Evolutionary conservation across 1,140 invertebrate species (phyloP), one percentile per base, ranked within the genome.

Genomic region (Diabrotica virgifera): DNA sequence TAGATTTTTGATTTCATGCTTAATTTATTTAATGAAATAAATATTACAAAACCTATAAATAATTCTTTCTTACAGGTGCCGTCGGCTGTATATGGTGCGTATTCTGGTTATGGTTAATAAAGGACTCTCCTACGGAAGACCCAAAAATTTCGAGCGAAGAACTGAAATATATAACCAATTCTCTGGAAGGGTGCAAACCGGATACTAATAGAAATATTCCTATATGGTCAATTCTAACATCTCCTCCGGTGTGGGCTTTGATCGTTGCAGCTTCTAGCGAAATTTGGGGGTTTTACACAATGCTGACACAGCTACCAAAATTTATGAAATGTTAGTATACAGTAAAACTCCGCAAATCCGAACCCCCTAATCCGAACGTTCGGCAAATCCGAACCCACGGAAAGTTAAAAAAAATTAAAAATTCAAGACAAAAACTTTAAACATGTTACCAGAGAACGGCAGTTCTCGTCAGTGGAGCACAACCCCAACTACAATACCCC

Each of bases 261-360:
- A 84, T 92, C 53, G 76, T 93, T 0, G 86, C 85, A 0, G 91
- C 96, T 73, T 90, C 91, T 75, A 87, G 90, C 0, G 90, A 95
- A 72, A 93, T 92, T 74, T 97, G 94, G 94, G 94, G 93, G 0
- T 94, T 92, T 73, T 96, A 94, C 81, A 95, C 91, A 5, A 83
- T 97, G 54, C 82, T 97, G 55, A 94, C 92, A 0, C 87, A 94
- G 77, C 87, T 97, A 68, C 96, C 96, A 0, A 90, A 87, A 1
- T 98, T 94, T 74, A 88, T 98, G 83, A 88, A 88, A 81, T 90
- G 90, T 91, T 66, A 59, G 35, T 57, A 54, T 14, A 36, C 9
- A n/a, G 8, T 36, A 64, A 12, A 59, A n/a, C n/a, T n/a, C n/a
- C n/a, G n/a, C n/a, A n/a, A n/a, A n/a, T n/a, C n/a, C n/a, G n/a